Base-by-base conservation (phyloP, 1,140 invertebrate genomes). In the Neotoxoptera formosana region DNA sequence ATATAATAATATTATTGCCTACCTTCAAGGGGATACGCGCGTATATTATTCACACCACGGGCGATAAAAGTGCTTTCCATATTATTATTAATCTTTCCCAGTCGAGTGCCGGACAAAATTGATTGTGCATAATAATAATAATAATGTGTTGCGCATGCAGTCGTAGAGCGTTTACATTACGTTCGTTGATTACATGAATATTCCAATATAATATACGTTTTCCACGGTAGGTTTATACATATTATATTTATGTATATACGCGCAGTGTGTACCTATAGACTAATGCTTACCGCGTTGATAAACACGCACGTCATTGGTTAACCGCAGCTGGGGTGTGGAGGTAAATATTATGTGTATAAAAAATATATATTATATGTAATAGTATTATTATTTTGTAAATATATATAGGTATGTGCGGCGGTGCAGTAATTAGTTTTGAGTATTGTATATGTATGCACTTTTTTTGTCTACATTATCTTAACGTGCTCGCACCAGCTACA, bases 51-150 rank as follows among this genome's bases (percentile, higher is more conserved):
- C 7, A 76, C n/a, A 76, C 30, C 4, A 76, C 60, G 14, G n/a
- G n/a, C 6, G 30, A 76, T 76, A 76, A 76, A 76, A 76, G 30
- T 76, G n/a, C n/a, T 34, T 76, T n/a, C n/a, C 30, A 20, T n/a
- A n/a, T n/a, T n/a, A n/a, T n/a, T n/a, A n/a, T 76, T 34, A 76
- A 76, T 76, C 60, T 76, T 34, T 76, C 30, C n/a, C 14, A 0
- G 60, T n/a, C 17, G 30, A n/a, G 60, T n/a, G 60, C 30, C 30
- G 30, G 60, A 34, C 60, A 76, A 76, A 76, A 76, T 67, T 76
- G 60, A 76, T 76, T 76, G 60, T 34, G 60, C 60, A 76, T 76
- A 76, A 76, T 76, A 76, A 76, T 76, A 76, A 76, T 76, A 76
- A n/a, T 76, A n/a, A 76, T 76, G n/a, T 76, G 60, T 34, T 76